Base-by-base conservation (phyloP, 2,888 invertebrate species). In the Perizoma affinitatum region DNA sequence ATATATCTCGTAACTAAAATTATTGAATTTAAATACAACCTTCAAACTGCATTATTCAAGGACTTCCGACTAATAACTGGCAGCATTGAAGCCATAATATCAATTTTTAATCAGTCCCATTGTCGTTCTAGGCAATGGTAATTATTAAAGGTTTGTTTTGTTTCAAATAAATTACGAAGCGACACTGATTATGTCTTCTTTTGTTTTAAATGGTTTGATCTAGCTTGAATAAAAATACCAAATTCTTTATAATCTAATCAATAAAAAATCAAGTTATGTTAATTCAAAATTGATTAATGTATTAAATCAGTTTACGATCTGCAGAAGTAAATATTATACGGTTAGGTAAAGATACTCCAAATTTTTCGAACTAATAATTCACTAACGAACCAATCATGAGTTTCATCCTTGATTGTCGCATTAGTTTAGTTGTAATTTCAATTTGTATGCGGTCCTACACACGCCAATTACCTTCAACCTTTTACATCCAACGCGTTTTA, bases 71-170 rank as follows among this genome's bases (percentile, higher is more conserved):
- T 74, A 72, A 72, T 74, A 67, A 59, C 63, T 71, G 70, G 58
- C 71, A 66, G 70, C 75, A 56, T 47, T 52, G 77, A 70, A 74
- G 75, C 75, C 79, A 87, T 87, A 88, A 90, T 86, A 76, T 83
- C 78, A 78, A 80, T 77, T 88, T 90, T 91, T 90, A 91, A 91
- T 91, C 88, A 90, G 82, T 75, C 78, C 81, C 84, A 84, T 88
- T 86, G 84, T 86, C 83, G 80, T 83, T 40, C 44, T 63, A 48
- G 54, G 57, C 22, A 58, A 51, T 60, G 46, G 38, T 0, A 56
- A 61, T 49, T 54, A 58, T 51, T 44, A 10, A 42, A 9, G 36
- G 22, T 61, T 40, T 48, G 38, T 52, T 48, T 55, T n/a, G n/a
- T n/a, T n/a, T n/a, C n/a, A n/a, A n/a, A n/a, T n/a, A n/a, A n/a